A percentile compares a stretch with the other conserved stretches of the same genome.
phyloP scores from a whole-genome alignment of 2,113 vertebrate species.

The Tragelaphus buxtoni region DNA sequence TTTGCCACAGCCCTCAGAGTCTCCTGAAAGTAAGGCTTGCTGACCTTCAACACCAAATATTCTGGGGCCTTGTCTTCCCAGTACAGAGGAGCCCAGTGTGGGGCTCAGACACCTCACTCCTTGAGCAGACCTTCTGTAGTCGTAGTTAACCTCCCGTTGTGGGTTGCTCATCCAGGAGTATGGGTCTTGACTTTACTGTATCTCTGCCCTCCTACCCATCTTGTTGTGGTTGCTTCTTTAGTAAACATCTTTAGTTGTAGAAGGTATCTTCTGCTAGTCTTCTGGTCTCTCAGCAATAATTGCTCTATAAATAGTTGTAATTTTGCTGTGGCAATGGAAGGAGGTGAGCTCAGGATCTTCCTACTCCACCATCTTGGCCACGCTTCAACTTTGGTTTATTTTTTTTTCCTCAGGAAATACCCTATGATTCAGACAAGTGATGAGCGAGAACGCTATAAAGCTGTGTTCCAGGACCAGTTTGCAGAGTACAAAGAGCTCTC shows the following conservation, averaged over 20 bases:
- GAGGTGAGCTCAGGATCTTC: background rate
- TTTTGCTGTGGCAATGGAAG: background rate
- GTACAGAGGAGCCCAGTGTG: background rate
- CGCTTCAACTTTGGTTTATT: background rate
- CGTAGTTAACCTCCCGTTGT: background rate
- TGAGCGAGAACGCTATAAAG: constrained; percentile 92
- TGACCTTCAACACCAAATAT: background rate
- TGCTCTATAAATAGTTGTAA: background rate
- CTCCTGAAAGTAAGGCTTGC: background rate
- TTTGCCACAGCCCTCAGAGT: background rate
- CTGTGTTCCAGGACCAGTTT: constrained; percentile 97
- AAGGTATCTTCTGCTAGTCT: background rate
- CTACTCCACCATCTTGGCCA: background rate
- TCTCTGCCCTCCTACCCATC: background rate
- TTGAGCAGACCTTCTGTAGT: background rate
- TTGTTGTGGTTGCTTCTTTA: background rate
- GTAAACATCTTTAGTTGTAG: background rate
- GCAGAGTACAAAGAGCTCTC: constrained; percentile 96
- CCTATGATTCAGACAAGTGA: constrained; percentile 89
- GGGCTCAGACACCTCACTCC: background rate
- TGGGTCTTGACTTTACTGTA: background rate
- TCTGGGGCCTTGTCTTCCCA: background rate
- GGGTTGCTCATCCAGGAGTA: background rate
- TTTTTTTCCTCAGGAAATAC: constrained; percentile 86
- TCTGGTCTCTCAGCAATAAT: background rate